Percentiles rank a stretch among this genome's conserved stretches.
phyloP scores from a whole-genome alignment of 2,113 vertebrate genomes.

The Candoia aspera region DNA sequence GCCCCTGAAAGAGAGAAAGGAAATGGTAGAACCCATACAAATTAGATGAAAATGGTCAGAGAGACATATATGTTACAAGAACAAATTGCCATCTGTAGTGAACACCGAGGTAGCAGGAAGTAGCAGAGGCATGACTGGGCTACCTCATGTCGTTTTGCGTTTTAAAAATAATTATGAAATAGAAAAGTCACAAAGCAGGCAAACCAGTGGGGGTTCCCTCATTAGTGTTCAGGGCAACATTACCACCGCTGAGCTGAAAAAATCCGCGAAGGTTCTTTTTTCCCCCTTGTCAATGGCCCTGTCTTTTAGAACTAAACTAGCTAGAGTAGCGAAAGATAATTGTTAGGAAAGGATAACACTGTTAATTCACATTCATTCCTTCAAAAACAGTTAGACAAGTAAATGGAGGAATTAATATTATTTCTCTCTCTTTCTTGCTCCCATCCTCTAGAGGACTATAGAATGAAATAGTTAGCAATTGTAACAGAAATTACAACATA shows the following conservation, averaged over 20 bases:
- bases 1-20: conserved; percentile 85
- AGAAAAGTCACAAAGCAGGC: conserved; percentile 88
- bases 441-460: conserved; percentile 28
- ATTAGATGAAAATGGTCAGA: conserved; percentile 81
- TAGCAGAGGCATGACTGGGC: conserved; percentile 77
- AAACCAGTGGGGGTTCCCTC: conserved; percentile 83
- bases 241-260: conserved; percentile 85
- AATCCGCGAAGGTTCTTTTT: conserved; percentile 80
- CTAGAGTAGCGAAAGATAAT: conserved; percentile 84
- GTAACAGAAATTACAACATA: conserved; percentile 55
- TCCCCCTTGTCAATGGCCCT: conserved; percentile 79
- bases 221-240: conserved; percentile 84
- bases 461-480: conserved; percentile 54
- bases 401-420: conserved; percentile 76
- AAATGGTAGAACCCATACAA: conserved; percentile 87
- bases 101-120: conserved; percentile 79
- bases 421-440: conserved; percentile 68
- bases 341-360: conserved; percentile 82
- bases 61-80: conserved; percentile 83
- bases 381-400: conserved; percentile 81
- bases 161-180: conserved; percentile 90
- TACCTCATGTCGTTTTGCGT: conserved; percentile 86
- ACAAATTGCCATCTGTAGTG: conserved; percentile 82
- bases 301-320: conserved; percentile 83
- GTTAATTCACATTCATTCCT: conserved; percentile 82